Evolutionary conservation across 2,888 invertebrate species (phyloP), one percentile per base, ranked within the genome.

Genomic region (Caenorhabditis imperialis): DNA sequence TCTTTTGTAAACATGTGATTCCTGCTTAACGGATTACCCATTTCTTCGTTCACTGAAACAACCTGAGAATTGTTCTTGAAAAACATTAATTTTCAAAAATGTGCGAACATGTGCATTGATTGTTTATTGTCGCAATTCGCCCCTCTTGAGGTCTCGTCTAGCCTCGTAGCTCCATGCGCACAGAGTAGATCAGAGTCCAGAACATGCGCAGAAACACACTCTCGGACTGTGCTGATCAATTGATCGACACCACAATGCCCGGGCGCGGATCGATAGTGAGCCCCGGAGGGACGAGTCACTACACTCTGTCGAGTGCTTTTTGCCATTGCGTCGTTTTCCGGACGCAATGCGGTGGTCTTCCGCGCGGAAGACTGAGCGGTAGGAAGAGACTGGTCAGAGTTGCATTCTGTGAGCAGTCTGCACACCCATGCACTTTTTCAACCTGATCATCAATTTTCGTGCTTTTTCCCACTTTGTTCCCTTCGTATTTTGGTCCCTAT

Each of bases 261-360:
- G n/a, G 48, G 60, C 61, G 51, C 47, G 48, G 48, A 65, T 65
- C 65, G 50, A 65, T 57, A 57, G 48, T 50, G 25, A 50, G 16
- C 40, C 53, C 27, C 22, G 35, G 10, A 14, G 8, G 22, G 44
- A 44, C 44, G 44, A 44, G 44, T 44, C 48, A 30, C 48, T 48
- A 48, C 48, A 48, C 48, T 55, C 47, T 55, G 54, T 63, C 65
- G 55, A 65, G 65, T 65, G 65, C 65, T 65, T 65, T 57, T 57
- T 65, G 65, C 57, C 65, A 65, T 65, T 65, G 63, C 63, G 55
- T 30, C 10, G 50, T 65, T 65, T 65, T 65, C 57, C 65, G 63
- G 63, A 54, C 62, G 42, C 61, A 55, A 30, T 20, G 51, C 47
- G 37, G 48, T 33, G 30, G 48, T 63, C 48, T 65, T 65, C 65